These are phyloP conservation scores for Pteruthius melanotis DNA, from an alignment of 2,113 vertebrate genomes.

Conservation along the genomic window DNA sequence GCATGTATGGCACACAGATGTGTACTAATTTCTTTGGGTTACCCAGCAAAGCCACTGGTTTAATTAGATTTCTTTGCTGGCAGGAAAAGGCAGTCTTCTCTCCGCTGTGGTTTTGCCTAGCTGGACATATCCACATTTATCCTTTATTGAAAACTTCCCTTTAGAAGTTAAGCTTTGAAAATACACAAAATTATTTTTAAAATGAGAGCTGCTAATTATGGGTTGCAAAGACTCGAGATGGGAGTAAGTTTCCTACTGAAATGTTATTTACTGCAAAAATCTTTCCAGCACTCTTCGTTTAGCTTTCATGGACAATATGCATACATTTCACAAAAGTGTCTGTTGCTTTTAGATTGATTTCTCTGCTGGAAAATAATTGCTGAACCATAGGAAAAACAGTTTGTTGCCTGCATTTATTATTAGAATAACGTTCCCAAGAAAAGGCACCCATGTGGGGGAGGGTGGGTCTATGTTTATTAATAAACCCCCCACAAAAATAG, in stretches of 20 bases:
- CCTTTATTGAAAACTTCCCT: constrained; percentile 47
- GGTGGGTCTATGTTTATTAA: constrained; percentile 46
- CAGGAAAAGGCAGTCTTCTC: constrained; percentile 22
- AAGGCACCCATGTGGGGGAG: neutral
- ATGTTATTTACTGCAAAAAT: constrained; percentile 14
- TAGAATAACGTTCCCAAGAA: constrained; percentile 59
- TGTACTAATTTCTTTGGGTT: constrained; percentile 18
- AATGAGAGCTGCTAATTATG: constrained; percentile 12
- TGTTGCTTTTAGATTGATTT: constrained; percentile 45
- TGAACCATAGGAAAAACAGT: constrained; percentile 24
- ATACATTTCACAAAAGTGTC: constrained; percentile 25
- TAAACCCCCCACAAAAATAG: constrained; percentile 18
- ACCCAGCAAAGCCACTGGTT: constrained; percentile 2
- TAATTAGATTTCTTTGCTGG: constrained; percentile 35
- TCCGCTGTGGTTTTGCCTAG: neutral
- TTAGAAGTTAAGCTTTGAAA: constrained; percentile 29
- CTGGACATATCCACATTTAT: constrained; percentile 20
- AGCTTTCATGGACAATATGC: neutral
- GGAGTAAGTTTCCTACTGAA: neutral
- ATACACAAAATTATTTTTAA: constrained; percentile 16
- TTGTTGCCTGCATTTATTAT: constrained; percentile 53
- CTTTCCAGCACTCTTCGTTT: neutral
- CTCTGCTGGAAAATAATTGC: constrained; percentile 44
- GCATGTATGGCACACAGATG: constrained; percentile 1
- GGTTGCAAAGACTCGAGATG: neutral